Evolutionary conservation across 2,797 vertebrate species (phyloP), one percentile per base, ranked within the genome.

Genomic region (Balearica regulorum): DNA sequence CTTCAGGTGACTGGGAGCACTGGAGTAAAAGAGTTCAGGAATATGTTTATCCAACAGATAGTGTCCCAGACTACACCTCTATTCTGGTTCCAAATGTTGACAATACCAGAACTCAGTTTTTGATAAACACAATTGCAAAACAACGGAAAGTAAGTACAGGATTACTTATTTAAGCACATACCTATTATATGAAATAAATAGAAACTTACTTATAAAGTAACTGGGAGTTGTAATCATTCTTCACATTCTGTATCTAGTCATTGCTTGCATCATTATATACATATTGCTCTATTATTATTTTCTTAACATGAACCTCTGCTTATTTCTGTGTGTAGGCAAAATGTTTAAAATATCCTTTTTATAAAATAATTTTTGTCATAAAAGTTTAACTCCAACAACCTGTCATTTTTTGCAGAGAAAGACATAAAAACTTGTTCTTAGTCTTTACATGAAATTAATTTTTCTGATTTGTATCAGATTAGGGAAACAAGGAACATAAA

Each of bases 81-180:
- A 98, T 98, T 96, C 94, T 98, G 65, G 98, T 98, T 94, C 98
- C 98, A 90, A 98, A 98, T 72, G 98, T 98, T 91, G 98, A 98
- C 93, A 98, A 98, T 92, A 79, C 98, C 60, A 97, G 98, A 95
- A 98, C 98, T 72, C 98, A 95, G 72, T 98, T 98, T 97, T 96
- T 98, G 92, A 96, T 98, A 72, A 93, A 98, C 26, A 98, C 97
- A 31, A 98, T 98, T 69, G 98, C 98, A 78, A 98, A 98, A 53
- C 98, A 98, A 73, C 83, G 97, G 86, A 98, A 98, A 89, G 98
- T 98, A 97, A 97, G 98, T 96, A 19, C 31, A 65, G 10, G 10
- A 61, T 87, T 87, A 70, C 19, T 37, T 87, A 68, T 44, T 49
- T 81, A 65, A 29, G 21, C 58, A 24, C 41, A 69, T 75, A 11